Percentiles rank a stretch among this genome's conserved stretches.
Evolutionary conservation across 2,797 vertebrate species (phyloP).

Genomic region (Phalloptychus januarius): DNA sequence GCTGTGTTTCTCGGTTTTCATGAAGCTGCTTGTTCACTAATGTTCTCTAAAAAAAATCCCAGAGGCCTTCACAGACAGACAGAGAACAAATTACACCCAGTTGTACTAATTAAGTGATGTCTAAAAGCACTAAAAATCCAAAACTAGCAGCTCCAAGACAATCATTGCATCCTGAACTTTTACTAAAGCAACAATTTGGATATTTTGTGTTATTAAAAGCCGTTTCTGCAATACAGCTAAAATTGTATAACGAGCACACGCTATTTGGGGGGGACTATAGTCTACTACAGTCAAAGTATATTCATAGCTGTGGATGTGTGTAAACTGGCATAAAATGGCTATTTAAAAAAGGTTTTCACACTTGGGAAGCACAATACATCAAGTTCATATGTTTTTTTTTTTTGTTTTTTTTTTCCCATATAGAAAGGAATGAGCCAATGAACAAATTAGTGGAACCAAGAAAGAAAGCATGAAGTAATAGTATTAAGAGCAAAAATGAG

Average conservation of each 20-base stretch:
- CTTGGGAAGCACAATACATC: slow-evolving; percentile 9
- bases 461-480: slow-evolving; percentile 38
- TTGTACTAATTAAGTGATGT: not conserved
- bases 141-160: not conserved
- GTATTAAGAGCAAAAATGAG: slow-evolving; percentile 44
- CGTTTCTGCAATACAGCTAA: slow-evolving; percentile 10
- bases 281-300: slow-evolving; percentile 10
- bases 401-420: slow-evolving; percentile 28
- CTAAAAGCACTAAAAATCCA: not conserved
- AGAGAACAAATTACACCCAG: not conserved
- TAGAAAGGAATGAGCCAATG: too few species aligned
- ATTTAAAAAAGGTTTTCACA: slow-evolving; percentile 6
- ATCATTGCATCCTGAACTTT: not conserved
- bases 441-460: slow-evolving; percentile 41
- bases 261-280: slow-evolving; percentile 27
- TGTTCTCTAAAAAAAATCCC: not conserved
- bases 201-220: not conserved
- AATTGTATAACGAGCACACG: slow-evolving; percentile 19
- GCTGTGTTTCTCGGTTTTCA: not conserved
- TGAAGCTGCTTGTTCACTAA: not conserved
- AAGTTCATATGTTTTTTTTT: not conserved
- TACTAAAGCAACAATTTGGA: not conserved
- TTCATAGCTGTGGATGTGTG: slow-evolving; percentile 35
- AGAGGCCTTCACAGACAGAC: not conserved
- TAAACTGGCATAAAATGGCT: slow-evolving; percentile 28